Evolutionary conservation across 2,797 vertebrate species (phyloP).

Genomic region (Smutsia temminckii): DNA sequence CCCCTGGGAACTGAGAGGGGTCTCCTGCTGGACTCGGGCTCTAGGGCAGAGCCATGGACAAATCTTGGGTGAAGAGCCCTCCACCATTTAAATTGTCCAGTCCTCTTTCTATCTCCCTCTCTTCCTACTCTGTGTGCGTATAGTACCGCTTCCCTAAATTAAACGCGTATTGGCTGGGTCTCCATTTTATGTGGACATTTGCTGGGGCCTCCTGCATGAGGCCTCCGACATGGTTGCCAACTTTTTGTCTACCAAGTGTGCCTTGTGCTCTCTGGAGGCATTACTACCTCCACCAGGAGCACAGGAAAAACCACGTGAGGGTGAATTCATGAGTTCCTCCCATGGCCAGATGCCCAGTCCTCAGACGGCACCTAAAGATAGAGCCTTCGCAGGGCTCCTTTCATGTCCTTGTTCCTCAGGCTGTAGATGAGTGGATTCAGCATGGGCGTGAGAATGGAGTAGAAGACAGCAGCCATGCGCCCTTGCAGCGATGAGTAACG

Average conservation of each 20-base stretch:
- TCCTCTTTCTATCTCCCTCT: neutral
- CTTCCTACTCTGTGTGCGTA: neutral
- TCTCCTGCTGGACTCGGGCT: neutral
- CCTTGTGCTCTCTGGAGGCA: neutral
- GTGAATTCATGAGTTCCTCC: neutral
- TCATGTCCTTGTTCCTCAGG: conserved; percentile 56
- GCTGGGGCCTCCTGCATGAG: neutral
- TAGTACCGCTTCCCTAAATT: neutral
- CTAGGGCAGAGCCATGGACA: neutral
- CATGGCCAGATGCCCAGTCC: rapidly evolving
- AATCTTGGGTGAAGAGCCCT: neutral
- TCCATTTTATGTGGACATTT: neutral
- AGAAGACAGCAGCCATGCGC: conserved; percentile 32
- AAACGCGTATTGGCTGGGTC: neutral
- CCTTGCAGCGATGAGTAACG: neutral
- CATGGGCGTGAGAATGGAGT: conserved; percentile 4
- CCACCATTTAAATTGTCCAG: neutral
- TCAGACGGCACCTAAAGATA: neutral
- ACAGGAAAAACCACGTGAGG: rapidly evolving
- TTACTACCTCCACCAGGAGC: neutral
- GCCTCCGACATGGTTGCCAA: neutral
- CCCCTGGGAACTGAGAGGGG: neutral
- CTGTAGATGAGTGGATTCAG: conserved; percentile 47
- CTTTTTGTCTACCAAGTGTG: neutral
- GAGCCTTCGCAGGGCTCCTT: neutral